phyloP scores from a whole-genome alignment of 2,797 vertebrate species.

The Pangasius krempfi region DNA sequence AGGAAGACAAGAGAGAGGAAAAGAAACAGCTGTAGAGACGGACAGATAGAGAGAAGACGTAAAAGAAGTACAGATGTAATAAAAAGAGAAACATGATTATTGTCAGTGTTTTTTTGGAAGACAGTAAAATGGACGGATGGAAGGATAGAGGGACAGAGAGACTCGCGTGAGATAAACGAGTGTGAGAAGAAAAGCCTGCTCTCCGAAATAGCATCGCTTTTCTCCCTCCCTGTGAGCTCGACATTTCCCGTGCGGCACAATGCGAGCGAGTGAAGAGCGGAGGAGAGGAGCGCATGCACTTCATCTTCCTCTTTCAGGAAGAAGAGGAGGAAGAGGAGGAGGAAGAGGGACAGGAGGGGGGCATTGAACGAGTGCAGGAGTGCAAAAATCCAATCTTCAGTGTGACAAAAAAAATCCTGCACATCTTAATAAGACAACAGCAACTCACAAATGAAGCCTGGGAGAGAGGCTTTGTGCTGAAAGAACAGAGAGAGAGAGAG shows the following conservation, averaged over 20 bases:
- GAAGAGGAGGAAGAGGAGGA: constrained; percentile 14
- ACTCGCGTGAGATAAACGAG: not conserved
- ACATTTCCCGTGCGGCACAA: constrained; percentile 23
- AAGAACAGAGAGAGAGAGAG: not conserved
- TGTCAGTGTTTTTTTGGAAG: not conserved
- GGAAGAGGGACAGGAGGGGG: constrained; percentile 28
- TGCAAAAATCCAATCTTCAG: constrained; percentile 63
- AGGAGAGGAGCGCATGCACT: constrained; percentile 46
- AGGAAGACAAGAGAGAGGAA: not conserved
- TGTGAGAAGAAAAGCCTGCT: constrained; percentile 1
- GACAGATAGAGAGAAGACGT: not conserved
- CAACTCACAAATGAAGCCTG: constrained; percentile 51
- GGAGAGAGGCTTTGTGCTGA: constrained; percentile 41
- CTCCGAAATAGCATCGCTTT: constrained; percentile 8
- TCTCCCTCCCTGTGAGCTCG: not conserved
- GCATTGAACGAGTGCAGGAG: constrained; percentile 47
- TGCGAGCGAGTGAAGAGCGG: constrained; percentile 8
- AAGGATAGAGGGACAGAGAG: not conserved
- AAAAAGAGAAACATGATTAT: not conserved
- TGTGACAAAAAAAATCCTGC: constrained; percentile 59
- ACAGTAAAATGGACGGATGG: not conserved
- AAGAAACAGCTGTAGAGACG: not conserved
- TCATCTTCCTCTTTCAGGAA: constrained; percentile 46
- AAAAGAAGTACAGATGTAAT: not conserved
- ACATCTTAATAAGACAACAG: constrained; percentile 58